Evolutionary conservation across 1,140 invertebrate genomes (phyloP), one percentile per base, ranked within the genome.

Genomic region (Drosophila triauraria): DNA sequence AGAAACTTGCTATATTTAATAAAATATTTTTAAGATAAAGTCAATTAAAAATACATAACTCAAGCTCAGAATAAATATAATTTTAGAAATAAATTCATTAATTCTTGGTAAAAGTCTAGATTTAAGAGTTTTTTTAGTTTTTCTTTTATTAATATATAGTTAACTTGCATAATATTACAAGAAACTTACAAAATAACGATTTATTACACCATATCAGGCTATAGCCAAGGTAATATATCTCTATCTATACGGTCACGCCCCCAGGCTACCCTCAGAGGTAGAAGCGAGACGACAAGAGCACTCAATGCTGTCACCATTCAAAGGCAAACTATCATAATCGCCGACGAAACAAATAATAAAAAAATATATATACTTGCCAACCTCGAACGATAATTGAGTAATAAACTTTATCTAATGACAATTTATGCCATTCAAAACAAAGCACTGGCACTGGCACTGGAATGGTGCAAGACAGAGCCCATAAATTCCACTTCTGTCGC

Each of bases 341-440:
- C 58, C 35, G 30, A 61, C 48, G 58, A 65, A 72, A 56, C 77
- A 60, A 35, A 38, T 54, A 20, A 54, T 25, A 23, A 40, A 54
- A 38, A 54, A 23, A 23, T 17, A 32, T 9, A 80, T 80, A 80
- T 80, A 90, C 78, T 69, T 63, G 84, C 60, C 78, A 88, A 70
- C 78, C 85, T 87, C 85, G 65, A 82, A 88, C 81, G 63, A 85
- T 88, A 91, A 88, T 88, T 85, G 82, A 90, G 86, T 88, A 86
- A 88, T 88, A 88, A 90, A 90, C 85, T 91, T 91, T 85, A 82
- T 86, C 82, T 90, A 90, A 90, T 91, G 78, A 91, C 85, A 82
- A 82, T 88, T 88, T 88, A 85, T 91, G 78, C 75, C 78, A 90
- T 81, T 90, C 63, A 80, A 80, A 80, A 82, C 61, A 80, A 86